Base-by-base conservation (phyloP, 2,888 invertebrate genomes). In the Lasioglossum marginatum region DNA sequence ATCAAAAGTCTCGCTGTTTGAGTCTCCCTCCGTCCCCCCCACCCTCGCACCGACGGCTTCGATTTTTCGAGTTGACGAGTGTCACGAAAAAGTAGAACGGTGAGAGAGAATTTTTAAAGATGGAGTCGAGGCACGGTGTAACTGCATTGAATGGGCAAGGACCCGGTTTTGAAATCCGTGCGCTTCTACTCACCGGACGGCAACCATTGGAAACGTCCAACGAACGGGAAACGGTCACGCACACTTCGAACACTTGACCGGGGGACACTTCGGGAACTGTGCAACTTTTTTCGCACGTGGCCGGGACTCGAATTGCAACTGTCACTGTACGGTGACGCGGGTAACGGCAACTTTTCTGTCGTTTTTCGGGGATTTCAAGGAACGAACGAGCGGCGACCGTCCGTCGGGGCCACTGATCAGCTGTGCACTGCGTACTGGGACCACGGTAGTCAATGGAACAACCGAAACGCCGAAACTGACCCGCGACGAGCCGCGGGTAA, bases 391-490 rank as follows among this genome's bases (percentile, higher is more conserved):
- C 92, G 88, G 82, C 90, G 90, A 91, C 92, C 93, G 91, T 93
- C 93, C 92, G 91, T 89, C 90, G 89, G 74, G 88, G 87, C 91
- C 92, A 92, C 94, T 90, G 93, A 94, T 94, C 94, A 94, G 94
- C 94, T 94, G 94, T 94, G 93, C 91, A 92, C 93, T 93, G 91
- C 92, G 92, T 89, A 83, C 79, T 75, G 87, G 79, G 52, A 86
- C 90, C 37, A 73, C 86, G 63, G 37, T 75, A 40, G 68, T 88
- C 89, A 85, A 86, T 14, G 34, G 31, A 80, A 27, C 75, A 77
- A 81, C 84, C 80, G 34, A 40, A 68, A 37, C n/a, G 4, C 23
- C n/a, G 37, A 37, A 68, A 40, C 4, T 4, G 68, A n/a, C 40
- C 14, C n/a, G 23, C 37, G n/a, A 10, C 0, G 8, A 37, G n/a